Percentiles rank a stretch among this genome's conserved stretches.
phyloP scores from a whole-genome alignment of 2,888 invertebrate genomes.

The Octonoba sinensis region DNA sequence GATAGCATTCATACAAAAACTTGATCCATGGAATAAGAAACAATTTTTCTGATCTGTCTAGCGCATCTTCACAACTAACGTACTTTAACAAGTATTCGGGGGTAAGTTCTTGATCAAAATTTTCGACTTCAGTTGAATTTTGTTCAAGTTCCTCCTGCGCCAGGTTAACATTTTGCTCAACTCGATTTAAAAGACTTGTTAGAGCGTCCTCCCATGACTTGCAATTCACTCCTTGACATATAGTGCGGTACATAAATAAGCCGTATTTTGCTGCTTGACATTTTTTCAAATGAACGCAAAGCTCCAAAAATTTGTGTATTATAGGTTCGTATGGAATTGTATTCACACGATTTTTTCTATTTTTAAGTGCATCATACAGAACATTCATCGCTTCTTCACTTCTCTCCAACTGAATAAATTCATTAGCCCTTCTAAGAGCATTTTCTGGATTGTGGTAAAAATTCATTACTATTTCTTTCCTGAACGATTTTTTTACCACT shows the following conservation, averaged over 20 bases:
- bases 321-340: conserved; percentile 29
- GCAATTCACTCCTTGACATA: conserved; percentile 25
- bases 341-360: conserved; percentile 12
- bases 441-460: conserved; percentile 44
- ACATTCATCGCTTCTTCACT: conserved; percentile 32
- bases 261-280: conserved; percentile 43
- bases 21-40: conserved; percentile 22
- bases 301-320: conserved; percentile 30
- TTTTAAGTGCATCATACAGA: conserved; percentile 39
- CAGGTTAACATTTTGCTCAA: conserved; percentile 23
- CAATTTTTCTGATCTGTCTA: conserved; percentile 1
- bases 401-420: conserved; percentile 33
- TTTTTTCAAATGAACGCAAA: conserved; percentile 35
- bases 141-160: conserved; percentile 10
- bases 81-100: conserved; percentile 10
- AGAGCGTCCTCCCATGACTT: conserved; percentile 46
- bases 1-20: conserved; percentile 46
- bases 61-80: neutral
- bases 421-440: conserved; percentile 40
- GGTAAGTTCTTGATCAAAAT: conserved; percentile 11
- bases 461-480: no score
- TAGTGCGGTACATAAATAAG: conserved; percentile 27
- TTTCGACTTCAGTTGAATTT: neutral
- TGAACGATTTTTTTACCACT: no score
- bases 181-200: neutral